Conservation (phyloP, 1,140 invertebrate genomes). For the Drosophila rhopaloa region DNA sequence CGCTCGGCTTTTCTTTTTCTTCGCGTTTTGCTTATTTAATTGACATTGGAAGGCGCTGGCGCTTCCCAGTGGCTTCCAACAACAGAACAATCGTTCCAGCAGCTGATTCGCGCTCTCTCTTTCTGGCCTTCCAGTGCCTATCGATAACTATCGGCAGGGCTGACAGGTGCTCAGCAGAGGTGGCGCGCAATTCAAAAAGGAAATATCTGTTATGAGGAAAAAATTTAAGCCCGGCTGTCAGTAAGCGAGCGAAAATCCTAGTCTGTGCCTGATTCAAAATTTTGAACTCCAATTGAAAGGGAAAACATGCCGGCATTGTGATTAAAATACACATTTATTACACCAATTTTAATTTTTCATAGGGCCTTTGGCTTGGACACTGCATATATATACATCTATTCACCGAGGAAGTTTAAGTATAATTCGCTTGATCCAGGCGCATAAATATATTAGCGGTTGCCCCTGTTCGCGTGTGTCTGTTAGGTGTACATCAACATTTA, state of each 20-base stretch:
- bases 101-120: conserved; percentile 31
- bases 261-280: background rate
- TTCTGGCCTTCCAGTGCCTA: conserved; percentile 15
- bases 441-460: background rate
- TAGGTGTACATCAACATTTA: conserved; percentile 10
- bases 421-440: background rate
- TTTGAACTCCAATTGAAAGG: conserved; percentile 8
- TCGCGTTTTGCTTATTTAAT: conserved; percentile 64
- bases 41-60: conserved; percentile 61
- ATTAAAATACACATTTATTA: conserved; percentile 24
- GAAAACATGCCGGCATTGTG: conserved; percentile 2
- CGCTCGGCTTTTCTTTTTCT: conserved; percentile 18
- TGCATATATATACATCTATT: background rate
- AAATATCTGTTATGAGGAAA: background rate
- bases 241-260: background rate
- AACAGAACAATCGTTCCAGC: conserved; percentile 22
- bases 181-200: conserved; percentile 9
- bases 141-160: conserved; percentile 21
- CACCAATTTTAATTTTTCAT: conserved; percentile 3
- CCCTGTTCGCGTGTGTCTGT: background rate
- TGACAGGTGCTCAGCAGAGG: background rate
- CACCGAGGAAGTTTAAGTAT: background rate
- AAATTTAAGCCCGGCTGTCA: background rate
- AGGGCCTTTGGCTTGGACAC: background rate
- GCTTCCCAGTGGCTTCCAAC: conserved; percentile 55